Conservation (phyloP, 30 jellyfish, hydroid and myxozoan genomes). For the Catostylus mosaicus region DNA sequence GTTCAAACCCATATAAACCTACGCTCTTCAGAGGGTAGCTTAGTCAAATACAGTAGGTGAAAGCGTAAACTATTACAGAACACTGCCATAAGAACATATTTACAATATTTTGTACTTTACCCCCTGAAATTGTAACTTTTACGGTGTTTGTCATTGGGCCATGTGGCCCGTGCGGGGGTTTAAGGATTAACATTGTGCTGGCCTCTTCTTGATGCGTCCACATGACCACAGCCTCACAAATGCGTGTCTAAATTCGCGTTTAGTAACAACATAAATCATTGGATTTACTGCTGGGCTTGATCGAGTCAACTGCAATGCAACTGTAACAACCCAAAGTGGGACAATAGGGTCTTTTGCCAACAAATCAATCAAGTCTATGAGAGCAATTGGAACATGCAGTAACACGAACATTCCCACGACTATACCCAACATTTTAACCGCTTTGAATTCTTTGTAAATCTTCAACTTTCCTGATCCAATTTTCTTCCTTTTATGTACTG, state of each 20-base stretch:
- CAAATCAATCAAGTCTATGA: conserved; percentile 19
- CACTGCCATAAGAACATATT: no score
- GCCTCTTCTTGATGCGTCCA: conserved; percentile 37
- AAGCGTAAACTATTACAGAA: no score
- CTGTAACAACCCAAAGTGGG: conserved; percentile 24
- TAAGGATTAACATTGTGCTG: neutral
- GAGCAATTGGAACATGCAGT: conserved; percentile 45
- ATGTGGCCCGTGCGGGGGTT: no score
- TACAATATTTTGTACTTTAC: no score
- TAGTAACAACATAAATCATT: conserved; percentile 31
- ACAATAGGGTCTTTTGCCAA: neutral
- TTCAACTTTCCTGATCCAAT: neutral
- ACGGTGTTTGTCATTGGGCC: no score
- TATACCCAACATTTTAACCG: conserved; percentile 52
- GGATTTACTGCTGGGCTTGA: conserved; percentile 56
- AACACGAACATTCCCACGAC: conserved; percentile 48
- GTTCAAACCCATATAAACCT: no score
- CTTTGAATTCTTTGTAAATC: conserved; percentile 47
- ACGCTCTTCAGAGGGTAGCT: no score
- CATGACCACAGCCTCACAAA: conserved; percentile 47
- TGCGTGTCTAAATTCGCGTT: conserved; percentile 41
- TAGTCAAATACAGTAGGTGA: no score
- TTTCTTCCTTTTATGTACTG: conserved; percentile 3
- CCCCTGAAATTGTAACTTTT: no score
- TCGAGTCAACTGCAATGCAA: conserved; percentile 17